A percentile compares a stretch with the other conserved stretches of the same genome.
Conservation (phyloP, 64 coral and sea anemone species). For the Cladopsammia gracilis region DNA sequence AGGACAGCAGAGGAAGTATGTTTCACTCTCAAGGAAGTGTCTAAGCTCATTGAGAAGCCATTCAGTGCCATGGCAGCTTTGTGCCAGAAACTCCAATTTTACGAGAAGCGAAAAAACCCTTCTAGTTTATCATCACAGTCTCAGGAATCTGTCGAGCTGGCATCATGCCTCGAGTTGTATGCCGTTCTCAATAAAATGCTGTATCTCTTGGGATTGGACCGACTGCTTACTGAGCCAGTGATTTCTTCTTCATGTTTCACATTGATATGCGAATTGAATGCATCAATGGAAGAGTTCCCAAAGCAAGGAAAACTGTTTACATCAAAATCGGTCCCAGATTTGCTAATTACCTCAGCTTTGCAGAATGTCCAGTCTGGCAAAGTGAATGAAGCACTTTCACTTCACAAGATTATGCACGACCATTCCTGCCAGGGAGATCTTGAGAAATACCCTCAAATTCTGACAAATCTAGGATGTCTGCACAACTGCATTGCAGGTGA, state of each 20-base stretch:
- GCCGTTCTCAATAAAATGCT: background rate
- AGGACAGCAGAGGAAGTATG: constrained; percentile 4
- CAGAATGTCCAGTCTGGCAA: constrained; percentile 14
- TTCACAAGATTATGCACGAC: constrained; percentile 25
- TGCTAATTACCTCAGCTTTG: constrained; percentile 5
- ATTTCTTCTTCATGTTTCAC: constrained; percentile 6
- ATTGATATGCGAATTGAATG: background rate
- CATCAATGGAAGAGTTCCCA: constrained; percentile 3
- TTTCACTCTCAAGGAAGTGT: constrained; percentile 17
- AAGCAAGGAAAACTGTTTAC: constrained; percentile 20
- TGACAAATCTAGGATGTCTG: constrained; percentile 30
- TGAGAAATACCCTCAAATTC: constrained; percentile 11
- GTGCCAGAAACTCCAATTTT: constrained; percentile 25
- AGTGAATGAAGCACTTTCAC: constrained; percentile 21
- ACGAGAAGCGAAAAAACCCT: background rate
- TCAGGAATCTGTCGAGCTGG: background rate
- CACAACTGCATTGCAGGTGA: constrained; percentile 1
- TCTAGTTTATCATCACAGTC: background rate
- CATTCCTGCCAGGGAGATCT: background rate
- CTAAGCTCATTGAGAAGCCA: constrained; percentile 13
- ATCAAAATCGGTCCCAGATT: background rate
- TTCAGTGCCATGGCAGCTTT: constrained; percentile 13
- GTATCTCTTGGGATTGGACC: background rate
- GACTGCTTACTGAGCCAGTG: background rate
- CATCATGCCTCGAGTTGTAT: background rate